Base-by-base conservation (phyloP, 1,140 invertebrate genomes). In the Apis dorsata region DNA sequence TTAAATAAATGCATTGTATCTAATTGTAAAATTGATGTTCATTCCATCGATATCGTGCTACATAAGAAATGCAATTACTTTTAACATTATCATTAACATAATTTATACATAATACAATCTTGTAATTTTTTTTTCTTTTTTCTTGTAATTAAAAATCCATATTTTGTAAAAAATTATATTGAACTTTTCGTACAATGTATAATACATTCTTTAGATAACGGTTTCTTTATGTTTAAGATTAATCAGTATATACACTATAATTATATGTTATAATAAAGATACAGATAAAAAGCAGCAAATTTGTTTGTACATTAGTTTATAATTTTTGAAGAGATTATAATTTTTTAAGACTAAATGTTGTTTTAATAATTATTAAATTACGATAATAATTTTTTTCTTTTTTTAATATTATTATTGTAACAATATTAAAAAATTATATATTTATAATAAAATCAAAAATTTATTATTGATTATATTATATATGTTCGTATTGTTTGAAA, bases 121-220 rank as follows among this genome's bases (percentile, higher is more conserved):
- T 59, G 44, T 49, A 63, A 66, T 17, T 55, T 19, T 12, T 60
- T 28, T 51, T 28, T 28, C 15, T 53, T 19, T 24, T 44, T n/a
- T 17, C 5, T n/a, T 49, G 49, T n/a, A 4, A 62, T 53, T 34
- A 53, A 12, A 83, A 79, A 83, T 68, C 53, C 69, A 79, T 83
- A n/a, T 49, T 44, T 83, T 2, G 81, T 83, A 63, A 66, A 83
- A 82, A 83, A 79, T 83, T 83, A 79, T 79, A 60, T 63, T 65
- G 65, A 28, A 79, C 59, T 71, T 71, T 55, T 34, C 59, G 49
- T 80, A 59, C 55, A 73, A 73, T 84, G 66, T 84, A 84, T 60
- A 60, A 82, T 82, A 82, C 65, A 77, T 77, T 82, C 80, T 82
- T 82, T 82, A 74, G 80, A 77, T 81, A 74, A 75, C n/a, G 51